Evolutionary conservation across 1,140 invertebrate species (phyloP), one percentile per base, ranked within the genome.

Genomic region (Oreohelix idahoensis): DNA sequence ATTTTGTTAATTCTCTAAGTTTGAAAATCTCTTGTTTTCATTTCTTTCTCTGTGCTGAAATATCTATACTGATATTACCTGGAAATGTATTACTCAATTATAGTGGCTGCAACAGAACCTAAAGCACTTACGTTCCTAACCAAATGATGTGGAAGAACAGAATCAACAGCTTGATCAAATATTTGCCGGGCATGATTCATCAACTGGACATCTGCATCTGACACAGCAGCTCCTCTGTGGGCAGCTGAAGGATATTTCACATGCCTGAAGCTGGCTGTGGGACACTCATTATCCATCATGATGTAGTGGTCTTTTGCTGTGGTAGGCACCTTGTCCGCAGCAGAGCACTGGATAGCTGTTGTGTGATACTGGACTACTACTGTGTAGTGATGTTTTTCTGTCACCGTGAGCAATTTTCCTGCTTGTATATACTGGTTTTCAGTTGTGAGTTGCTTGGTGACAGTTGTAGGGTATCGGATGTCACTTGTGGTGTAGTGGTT

Each of bases 91-190:
- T n/a, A n/a, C n/a, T n/a, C n/a, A n/a, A n/a, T n/a, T n/a, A n/a
- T n/a, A 49, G 71, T 75, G 4, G 36, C 5, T 39, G n/a, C 26
- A 39, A 75, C 2, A 42, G 1, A 35, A 53, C n/a, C 10, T 8
- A 66, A 39, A 39, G 32, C 10, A 15, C 91, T n/a, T 73, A 86
- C 83, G 23, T 87, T 88, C 15, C 69, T 36, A 10, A 92, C 83
- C 91, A 92, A 90, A 23, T 88, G 77, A 20, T 86, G 75, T 26
- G 91, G 91, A 38, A 88, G 71, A 23, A 92, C 91, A 45, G 90
- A 84, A 20, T 84, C 83, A 0, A 91, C 76, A 35, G 89, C 89
- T 75, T 83, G 70, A 73, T 86, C 49, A 83, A 91, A 91, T 78
- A 91, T 89, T 8, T 83, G 49, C n/a, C 45, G 75, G 0, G 82